Base-by-base conservation (phyloP, 1,140 invertebrate genomes). In the Paralvinella palmiformis region DNA sequence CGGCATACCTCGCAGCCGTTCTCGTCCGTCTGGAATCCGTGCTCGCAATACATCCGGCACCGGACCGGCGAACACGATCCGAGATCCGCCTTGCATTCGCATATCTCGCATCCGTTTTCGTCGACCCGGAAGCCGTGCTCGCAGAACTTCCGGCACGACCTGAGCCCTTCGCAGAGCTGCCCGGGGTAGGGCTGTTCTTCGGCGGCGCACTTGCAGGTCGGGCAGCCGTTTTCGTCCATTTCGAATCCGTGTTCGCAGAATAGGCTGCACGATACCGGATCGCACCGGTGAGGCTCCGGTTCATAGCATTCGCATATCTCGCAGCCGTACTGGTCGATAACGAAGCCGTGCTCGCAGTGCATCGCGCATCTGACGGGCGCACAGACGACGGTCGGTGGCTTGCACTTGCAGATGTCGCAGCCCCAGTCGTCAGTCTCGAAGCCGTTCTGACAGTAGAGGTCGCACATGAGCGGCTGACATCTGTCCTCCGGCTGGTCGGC, bases 21-120 rank as follows among this genome's bases (percentile, higher is more conserved):
- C 7, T 32, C 32, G 31, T 56, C 62, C 22, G 36, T 55, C 35
- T 62, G 17, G 32, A 50, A 62, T 22, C 52, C 35, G 17, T 24
- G 24, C 36, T 57, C 52, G 27, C 62, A 57, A 7, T 56, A 55
- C 50, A 37, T 63, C 6, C 31, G 32, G 35, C 50, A 57, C 15
- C 20, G 24, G 3, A 41, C 24, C 24, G 24, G 41, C 15, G 58
- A 24, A 6, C 35, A 33, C 22, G 10, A 13, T 31, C 29, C 3
- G 20, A 31, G 17, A 17, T 37, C 15, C 2, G 27, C 27, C 35
- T 60, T 48, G 33, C 62, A 63, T 29, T 63, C 50, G 52, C 62
- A 63, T 33, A 63, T 22, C 13, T n/a, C 5, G 33, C 62, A 63
- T 5, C 62, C 62, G 33, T 57, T 55, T 22, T 57, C 53, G 50